Evolutionary conservation across 2,113 vertebrate genomes (phyloP).

Genomic region (Haemorhous mexicanus): DNA sequence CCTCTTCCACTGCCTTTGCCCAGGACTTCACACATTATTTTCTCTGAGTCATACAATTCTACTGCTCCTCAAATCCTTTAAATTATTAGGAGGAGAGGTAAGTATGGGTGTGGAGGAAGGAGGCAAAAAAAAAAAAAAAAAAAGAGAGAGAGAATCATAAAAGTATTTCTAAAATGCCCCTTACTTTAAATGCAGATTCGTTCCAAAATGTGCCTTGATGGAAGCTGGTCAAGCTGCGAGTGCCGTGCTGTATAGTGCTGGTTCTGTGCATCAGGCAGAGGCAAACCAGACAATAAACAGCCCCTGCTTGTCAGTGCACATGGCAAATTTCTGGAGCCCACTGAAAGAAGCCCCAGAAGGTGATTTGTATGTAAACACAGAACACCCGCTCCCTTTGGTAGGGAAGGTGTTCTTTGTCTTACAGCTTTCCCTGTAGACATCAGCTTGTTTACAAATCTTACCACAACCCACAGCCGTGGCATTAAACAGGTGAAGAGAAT

Average conservation of each 20-base stretch:
- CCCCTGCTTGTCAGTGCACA: not conserved
- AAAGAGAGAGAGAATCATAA: not conserved
- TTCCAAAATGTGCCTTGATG: not conserved
- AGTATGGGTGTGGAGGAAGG: not conserved
- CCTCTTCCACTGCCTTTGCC: not conserved
- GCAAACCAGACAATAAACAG: not conserved
- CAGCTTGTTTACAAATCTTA: constrained; percentile 41
- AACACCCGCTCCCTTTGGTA: not conserved
- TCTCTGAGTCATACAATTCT: not conserved
- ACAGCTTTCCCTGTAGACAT: not conserved
- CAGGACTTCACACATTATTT: not conserved
- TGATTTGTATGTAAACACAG: not conserved
- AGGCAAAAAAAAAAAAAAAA: not conserved
- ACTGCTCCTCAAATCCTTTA: not conserved
- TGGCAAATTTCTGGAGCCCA: not conserved
- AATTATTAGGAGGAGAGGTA: not conserved
- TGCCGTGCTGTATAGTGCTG: not conserved
- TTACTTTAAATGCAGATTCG: not conserved
- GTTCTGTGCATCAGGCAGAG: not conserved
- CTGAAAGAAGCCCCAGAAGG: not conserved
- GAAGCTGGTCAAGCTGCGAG: not conserved
- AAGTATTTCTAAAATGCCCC: not conserved
- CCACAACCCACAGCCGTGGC: not conserved
- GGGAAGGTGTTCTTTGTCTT: constrained; percentile 28
- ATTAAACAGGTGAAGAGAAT: constrained; percentile 56